phyloP scores from a whole-genome alignment of 2,797 vertebrate genomes.

The Spatula versicolor region DNA sequence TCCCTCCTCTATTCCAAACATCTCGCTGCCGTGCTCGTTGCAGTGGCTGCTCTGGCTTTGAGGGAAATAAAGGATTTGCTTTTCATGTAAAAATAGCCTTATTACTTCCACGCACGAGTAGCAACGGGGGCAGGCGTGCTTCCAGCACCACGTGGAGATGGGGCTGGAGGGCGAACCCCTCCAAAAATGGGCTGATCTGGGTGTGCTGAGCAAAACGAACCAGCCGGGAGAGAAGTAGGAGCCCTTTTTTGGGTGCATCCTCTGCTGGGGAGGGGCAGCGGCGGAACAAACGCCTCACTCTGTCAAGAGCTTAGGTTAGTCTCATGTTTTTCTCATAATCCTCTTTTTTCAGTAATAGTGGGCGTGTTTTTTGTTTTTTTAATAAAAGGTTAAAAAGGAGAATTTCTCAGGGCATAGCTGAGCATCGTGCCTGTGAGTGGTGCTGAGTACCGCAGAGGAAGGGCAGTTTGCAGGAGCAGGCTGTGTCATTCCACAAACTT shows the following conservation, averaged over 20 bases:
- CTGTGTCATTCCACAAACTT: background rate
- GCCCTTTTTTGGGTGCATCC: slow-evolving; percentile 37
- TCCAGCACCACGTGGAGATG: slow-evolving; percentile 45
- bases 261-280: background rate
- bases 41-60: background rate
- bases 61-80: slow-evolving; percentile 18
- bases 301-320: background rate
- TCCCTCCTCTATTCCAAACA: background rate
- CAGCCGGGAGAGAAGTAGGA: background rate
- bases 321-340: background rate
- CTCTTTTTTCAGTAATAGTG: background rate
- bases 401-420: background rate
- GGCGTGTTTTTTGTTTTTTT: background rate
- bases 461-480: background rate
- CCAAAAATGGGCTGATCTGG: slow-evolving; percentile 46
- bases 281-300: background rate
- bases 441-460: background rate
- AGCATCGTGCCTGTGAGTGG: background rate
- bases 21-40: background rate
- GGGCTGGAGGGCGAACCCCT: background rate
- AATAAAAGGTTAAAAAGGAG: background rate
- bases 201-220: background rate
- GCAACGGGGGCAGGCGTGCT: background rate
- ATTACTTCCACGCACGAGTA: slow-evolving; percentile 20
- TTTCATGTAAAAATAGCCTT: slow-evolving; percentile 47